These are phyloP conservation scores for Aspidapion aeneum DNA, from an alignment of 2,888 invertebrate genomes.

Conservation along the genomic window DNA sequence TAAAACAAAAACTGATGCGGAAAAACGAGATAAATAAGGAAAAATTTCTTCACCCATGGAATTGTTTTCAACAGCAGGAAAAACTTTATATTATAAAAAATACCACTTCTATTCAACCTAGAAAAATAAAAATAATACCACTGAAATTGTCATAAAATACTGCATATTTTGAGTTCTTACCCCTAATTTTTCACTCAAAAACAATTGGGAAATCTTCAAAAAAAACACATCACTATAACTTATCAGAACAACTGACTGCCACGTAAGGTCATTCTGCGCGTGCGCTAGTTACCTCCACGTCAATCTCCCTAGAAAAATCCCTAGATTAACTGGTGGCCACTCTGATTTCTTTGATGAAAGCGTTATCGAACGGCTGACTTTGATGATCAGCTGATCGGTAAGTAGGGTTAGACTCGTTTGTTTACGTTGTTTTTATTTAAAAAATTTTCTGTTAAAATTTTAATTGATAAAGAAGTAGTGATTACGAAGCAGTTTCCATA, in stretches of 20 bases:
- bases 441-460: no score
- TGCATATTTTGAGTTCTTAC: slow-evolving; percentile 11
- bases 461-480: no score
- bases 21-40: neutral
- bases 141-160: slow-evolving; percentile 12
- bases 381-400: no score
- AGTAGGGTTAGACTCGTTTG: no score
- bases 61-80: neutral
- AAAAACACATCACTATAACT: slow-evolving; percentile 33
- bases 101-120: slow-evolving; percentile 1
- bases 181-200: slow-evolving; percentile 18
- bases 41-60: neutral
- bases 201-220: slow-evolving; percentile 33
- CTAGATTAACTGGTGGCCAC: slow-evolving; percentile 5
- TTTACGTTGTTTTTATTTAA: no score
- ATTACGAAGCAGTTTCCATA: no score
- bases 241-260: slow-evolving; percentile 49
- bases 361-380: no score
- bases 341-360: no score
- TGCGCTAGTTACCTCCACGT: slow-evolving; percentile 51
- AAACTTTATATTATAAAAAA: neutral
- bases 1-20: neutral
- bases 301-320: slow-evolving; percentile 38
- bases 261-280: slow-evolving; percentile 59
- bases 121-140: neutral